Conservation (phyloP, 2,113 vertebrate genomes). For the Mormoops blainvillei region DNA sequence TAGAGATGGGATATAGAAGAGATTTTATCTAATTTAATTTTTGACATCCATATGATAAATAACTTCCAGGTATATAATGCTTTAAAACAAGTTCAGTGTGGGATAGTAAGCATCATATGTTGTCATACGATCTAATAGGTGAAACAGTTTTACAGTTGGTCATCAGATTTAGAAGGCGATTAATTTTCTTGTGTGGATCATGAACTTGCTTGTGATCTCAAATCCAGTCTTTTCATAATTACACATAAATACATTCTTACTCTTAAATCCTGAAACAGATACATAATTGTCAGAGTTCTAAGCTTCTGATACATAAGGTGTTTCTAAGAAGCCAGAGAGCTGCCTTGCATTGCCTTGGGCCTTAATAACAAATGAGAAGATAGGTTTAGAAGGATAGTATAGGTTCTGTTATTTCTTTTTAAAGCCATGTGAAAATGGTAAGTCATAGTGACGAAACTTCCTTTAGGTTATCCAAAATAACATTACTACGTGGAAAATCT, state of each 20-base stretch:
- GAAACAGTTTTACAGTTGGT: neutral
- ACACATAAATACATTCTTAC: neutral
- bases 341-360: neutral
- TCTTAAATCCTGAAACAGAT: neutral
- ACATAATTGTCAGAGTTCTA: neutral
- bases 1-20: neutral
- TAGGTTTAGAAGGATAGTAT: neutral
- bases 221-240: neutral
- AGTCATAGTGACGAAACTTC: neutral
- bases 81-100: neutral
- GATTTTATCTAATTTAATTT: neutral
- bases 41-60: neutral
- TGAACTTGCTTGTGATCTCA: constrained; percentile 7
- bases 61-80: neutral
- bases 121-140: neutral
- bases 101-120: neutral
- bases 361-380: neutral
- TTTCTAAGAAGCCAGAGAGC: neutral
- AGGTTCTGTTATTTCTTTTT: neutral
- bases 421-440: neutral
- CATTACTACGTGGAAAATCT: neutral
- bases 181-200: neutral
- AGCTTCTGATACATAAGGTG: neutral
- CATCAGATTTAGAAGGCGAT: neutral
- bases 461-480: neutral